Conservation (phyloP, 37 sponge, comb jelly and placozoan genomes). For the Halichondria panicea region DNA sequence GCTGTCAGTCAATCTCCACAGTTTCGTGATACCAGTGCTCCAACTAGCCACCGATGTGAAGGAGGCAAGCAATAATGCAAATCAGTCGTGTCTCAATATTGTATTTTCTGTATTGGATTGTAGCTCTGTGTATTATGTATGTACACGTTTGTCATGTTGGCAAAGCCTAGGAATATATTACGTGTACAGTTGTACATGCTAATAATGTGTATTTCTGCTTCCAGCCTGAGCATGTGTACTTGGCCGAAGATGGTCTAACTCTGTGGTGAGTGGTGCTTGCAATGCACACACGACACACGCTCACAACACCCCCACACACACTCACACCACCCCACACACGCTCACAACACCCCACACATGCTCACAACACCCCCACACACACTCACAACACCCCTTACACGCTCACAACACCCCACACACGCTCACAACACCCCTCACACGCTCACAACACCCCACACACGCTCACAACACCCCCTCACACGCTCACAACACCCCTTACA, state of each 20-base stretch:
- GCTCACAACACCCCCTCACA: too few relatives aligned
- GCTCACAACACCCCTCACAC: too few relatives aligned
- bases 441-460: too few relatives aligned
- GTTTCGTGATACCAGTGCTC: conserved; percentile 72
- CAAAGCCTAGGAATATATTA: too few relatives aligned
- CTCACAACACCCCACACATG: too few relatives aligned
- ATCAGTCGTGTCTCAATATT: not conserved
- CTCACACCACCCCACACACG: too few relatives aligned
- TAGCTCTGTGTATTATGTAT: not conserved
- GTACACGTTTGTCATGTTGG: not conserved
- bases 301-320: too few relatives aligned
- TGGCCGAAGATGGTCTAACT: conserved; percentile 73
- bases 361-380: too few relatives aligned
- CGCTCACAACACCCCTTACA: too few relatives aligned
- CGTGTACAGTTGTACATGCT: conserved; percentile 13
- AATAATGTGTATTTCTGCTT: not conserved
- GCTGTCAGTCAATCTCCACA: conserved; percentile 63
- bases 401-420: too few relatives aligned
- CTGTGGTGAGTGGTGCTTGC: conserved; percentile 51
- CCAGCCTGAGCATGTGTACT: conserved; percentile 63
- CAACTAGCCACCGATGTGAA: conserved; percentile 61
- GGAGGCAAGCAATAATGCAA: conserved; percentile 21
- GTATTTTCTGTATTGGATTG: not conserved
- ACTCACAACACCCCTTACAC: too few relatives aligned
- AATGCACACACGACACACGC: too few relatives aligned